Evolutionary conservation across 2,888 invertebrate genomes (phyloP), one percentile per base, ranked within the genome.

Genomic region (Lochmaea capreae): DNA sequence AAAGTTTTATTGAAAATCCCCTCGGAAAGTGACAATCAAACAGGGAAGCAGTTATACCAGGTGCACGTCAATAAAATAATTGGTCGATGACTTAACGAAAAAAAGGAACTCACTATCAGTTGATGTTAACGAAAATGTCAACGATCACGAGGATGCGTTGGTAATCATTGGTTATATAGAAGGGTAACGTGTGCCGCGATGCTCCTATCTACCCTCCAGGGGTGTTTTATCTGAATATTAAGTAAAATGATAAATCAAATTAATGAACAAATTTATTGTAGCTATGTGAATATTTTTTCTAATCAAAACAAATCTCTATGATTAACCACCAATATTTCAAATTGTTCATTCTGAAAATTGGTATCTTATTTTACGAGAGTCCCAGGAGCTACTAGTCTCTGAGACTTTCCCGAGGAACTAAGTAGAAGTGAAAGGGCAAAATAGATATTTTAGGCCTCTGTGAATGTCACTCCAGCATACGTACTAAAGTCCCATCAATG

Each of bases 31-130:
- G 75, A 75, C 77, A 73, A 77, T 73, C 69, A 68, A 71, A 69
- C 65, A 65, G 39, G 43, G 68, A 66, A 70, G 63, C 61, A 59
- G 69, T 67, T 76, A 76, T 79, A 76, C 80, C 81, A 81, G 81
- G 81, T 82, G 81, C 78, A 78, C 78, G 78, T 78, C 81, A 77
- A 77, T 77, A 80, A 81, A 79, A 62, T 77, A 86, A 86, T 86
- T 86, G 85, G 83, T 84, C 84, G 79, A 85, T 86, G 86, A 86
- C 86, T 86, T 84, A 80, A 84, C 85, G 81, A 82, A 85, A 85
- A 84, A 79, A 75, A 84, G 79, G 61, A 58, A 75, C 79, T 80
- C 77, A 79, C 84, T 84, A 84, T 84, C 84, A 82, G 80, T 81
- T 77, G 83, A 83, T 83, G 83, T 83, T 82, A 77, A 80, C 79